These are phyloP conservation scores for Bathynomus jamesi DNA, from an alignment of 1,140 invertebrate genomes.

Conservation along the genomic window DNA sequence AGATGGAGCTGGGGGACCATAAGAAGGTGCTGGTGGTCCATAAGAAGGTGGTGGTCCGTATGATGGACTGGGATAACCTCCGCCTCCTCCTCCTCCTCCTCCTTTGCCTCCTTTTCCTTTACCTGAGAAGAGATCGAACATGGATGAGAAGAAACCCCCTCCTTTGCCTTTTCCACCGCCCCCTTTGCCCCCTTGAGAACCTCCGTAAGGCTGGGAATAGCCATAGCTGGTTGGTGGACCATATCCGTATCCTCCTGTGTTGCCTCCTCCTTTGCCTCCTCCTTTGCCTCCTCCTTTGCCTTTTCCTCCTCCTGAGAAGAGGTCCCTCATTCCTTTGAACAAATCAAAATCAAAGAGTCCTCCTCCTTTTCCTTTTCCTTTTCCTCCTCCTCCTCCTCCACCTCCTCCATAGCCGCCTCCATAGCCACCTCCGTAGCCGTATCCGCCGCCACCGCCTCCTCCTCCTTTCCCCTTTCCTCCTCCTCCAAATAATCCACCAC, in stretches of 20 bases:
- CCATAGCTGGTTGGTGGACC: neutral
- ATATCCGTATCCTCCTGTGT: neutral
- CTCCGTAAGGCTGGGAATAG: neutral
- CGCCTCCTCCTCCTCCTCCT: neutral
- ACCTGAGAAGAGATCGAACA: neutral
- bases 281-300: neutral
- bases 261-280: neutral
- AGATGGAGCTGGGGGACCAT: neutral
- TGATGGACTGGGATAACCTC: neutral
- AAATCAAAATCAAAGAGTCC: too few species aligned
- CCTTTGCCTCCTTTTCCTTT: neutral
- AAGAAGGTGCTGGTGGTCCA: neutral
- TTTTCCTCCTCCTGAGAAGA: neutral
- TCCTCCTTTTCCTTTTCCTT: neutral
- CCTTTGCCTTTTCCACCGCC: neutral
- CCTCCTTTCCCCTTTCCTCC: neutral
- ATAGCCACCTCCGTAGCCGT: neutral
- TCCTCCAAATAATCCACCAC: neutral
- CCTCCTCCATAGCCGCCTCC: neutral
- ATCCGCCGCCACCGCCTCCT: neutral
- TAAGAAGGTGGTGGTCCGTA: neutral
- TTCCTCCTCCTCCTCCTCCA: neutral
- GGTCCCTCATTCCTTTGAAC: neutral
- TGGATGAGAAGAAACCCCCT: neutral
- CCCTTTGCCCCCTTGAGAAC: neutral